phyloP scores from a whole-genome alignment of 2,888 invertebrate genomes.

The Toxonevra muliebris region DNA sequence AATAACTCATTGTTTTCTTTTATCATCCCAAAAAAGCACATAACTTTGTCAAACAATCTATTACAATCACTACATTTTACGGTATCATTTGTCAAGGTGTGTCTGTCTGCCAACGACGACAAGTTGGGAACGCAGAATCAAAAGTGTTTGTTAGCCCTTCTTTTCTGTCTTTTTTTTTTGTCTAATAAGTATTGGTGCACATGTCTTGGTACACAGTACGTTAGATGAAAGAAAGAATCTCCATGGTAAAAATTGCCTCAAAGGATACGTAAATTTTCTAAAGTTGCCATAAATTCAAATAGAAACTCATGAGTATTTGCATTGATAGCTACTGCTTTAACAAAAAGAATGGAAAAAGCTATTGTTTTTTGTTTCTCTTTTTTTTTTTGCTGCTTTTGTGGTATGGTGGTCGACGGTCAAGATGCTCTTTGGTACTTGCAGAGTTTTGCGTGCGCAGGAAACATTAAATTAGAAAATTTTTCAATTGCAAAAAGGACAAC shows the following conservation, averaged over 20 bases:
- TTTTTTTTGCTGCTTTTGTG: neutral
- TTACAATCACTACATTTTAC: too few species aligned
- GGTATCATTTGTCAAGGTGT: too few species aligned
- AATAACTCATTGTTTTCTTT: too few species aligned
- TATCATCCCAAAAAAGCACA: too few species aligned
- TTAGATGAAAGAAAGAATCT: neutral
- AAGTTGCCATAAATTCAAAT: conserved; percentile 57
- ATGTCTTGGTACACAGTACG: too few species aligned
- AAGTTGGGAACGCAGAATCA: neutral
- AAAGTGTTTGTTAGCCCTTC: neutral
- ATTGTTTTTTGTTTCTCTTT: neutral
- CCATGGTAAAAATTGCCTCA: conserved; percentile 27
- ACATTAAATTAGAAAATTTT: conserved; percentile 27
- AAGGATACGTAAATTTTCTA: conserved; percentile 62
- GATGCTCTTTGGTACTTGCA: neutral
- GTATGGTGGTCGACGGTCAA: neutral
- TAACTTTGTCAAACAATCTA: too few species aligned
- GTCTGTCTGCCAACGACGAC: neutral
- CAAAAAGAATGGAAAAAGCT: too few species aligned
- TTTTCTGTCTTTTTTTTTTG: neutral
- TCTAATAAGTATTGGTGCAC: too few species aligned
- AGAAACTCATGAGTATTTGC: conserved; percentile 37
- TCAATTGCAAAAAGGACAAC: neutral
- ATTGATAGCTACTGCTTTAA: conserved; percentile 29
- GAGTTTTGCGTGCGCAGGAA: conserved; percentile 29